phyloP scores from a whole-genome alignment of 2,888 invertebrate genomes.

The Creontiades dilutus region DNA sequence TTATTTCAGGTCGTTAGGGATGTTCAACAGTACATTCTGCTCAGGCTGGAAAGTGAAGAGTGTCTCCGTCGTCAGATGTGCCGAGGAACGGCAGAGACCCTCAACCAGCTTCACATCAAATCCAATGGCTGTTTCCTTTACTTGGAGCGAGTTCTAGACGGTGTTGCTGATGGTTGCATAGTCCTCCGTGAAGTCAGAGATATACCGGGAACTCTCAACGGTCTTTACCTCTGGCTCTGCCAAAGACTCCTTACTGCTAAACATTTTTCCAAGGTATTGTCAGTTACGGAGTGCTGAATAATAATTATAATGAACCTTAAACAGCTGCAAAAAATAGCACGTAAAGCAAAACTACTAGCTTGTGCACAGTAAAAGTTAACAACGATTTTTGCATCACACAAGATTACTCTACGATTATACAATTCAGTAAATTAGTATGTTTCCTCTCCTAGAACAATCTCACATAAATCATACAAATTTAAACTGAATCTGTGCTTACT shows the following conservation, averaged over 20 bases:
- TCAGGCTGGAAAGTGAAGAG: constrained; percentile 93
- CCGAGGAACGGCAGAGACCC: constrained; percentile 93
- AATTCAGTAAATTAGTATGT: too few relatives aligned
- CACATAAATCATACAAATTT: too few relatives aligned
- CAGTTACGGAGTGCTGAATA: too few relatives aligned
- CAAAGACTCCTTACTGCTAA: constrained; percentile 94
- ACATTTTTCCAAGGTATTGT: constrained; percentile 88
- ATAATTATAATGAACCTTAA: too few relatives aligned
- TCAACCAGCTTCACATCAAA: constrained; percentile 96
- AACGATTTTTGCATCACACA: too few relatives aligned
- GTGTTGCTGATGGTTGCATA: constrained; percentile 95
- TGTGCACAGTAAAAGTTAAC: too few relatives aligned
- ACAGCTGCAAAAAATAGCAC: too few relatives aligned
- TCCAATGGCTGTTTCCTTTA: constrained; percentile 96
- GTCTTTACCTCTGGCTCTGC: constrained; percentile 95
- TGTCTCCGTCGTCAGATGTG: constrained; percentile 92
- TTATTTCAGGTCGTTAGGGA: constrained; percentile 90
- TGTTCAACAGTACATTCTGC: constrained; percentile 96
- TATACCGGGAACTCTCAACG: constrained; percentile 96
- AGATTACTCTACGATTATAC: too few relatives aligned
- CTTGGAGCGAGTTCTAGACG: constrained; percentile 92
- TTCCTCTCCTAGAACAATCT: too few relatives aligned
- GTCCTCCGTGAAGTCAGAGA: constrained; percentile 93
- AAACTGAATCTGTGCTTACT: too few relatives aligned
- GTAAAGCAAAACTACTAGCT: too few relatives aligned